Conservation (phyloP, 2,113 vertebrate genomes). For the Pachyramphus minor region DNA sequence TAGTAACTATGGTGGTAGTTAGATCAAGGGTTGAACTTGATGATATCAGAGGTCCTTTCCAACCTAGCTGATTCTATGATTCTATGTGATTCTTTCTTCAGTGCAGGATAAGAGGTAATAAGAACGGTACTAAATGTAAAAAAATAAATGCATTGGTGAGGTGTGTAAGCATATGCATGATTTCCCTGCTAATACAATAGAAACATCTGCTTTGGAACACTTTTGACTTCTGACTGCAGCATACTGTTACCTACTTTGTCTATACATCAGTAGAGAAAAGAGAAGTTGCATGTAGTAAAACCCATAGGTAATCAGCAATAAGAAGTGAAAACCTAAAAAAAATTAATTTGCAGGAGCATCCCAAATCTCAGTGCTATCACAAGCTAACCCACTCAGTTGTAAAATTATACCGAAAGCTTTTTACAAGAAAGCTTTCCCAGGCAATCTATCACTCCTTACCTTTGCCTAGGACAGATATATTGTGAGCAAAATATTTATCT, state of each 20-base stretch:
- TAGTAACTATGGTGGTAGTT: too few relatives aligned
- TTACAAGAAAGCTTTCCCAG: not conserved
- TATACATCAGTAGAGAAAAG: constrained; percentile 2
- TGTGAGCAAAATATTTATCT: not conserved
- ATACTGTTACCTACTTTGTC: not conserved
- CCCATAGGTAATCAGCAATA: constrained; percentile 26
- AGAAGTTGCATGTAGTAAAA: constrained; percentile 1
- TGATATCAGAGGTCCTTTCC: too few relatives aligned
- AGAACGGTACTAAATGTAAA: not conserved
- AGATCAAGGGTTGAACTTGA: too few relatives aligned
- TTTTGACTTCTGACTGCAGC: not conserved
- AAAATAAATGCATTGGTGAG: not conserved
- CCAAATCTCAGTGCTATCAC: constrained; percentile 9
- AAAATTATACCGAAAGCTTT: not conserved
- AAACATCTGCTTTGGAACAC: constrained; percentile 34
- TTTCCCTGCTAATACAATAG: not conserved
- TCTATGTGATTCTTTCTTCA: not conserved
- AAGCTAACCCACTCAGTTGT: not conserved
- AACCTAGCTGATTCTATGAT: too few relatives aligned
- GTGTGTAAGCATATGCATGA: not conserved
- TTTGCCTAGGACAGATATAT: not conserved
- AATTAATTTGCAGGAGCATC: not conserved
- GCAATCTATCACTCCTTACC: not conserved
- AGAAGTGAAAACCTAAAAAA: not conserved
- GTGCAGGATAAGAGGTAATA: not conserved